Evolutionary conservation across 2,888 invertebrate genomes (phyloP), one percentile per base, ranked within the genome.

Genomic region (Caenorhabditis wallacei): DNA sequence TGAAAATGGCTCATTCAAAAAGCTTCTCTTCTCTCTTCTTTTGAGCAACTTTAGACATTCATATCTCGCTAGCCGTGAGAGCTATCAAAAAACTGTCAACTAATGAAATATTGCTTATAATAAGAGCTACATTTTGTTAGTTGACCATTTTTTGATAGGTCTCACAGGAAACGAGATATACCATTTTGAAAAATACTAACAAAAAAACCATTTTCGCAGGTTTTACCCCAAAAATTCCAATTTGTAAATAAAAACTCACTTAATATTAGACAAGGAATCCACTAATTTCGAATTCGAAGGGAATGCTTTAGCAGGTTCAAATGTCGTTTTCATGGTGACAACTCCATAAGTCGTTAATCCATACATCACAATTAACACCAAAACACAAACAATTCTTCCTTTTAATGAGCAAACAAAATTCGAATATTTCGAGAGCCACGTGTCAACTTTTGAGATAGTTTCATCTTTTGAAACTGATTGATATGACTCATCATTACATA

Each of bases 291-390:
- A 91, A 54, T 90, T 89, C 13, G 88, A 87, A 8, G 90, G 90
- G 70, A 90, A 90, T 37, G 90, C 90, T 76, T 91, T 91, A 2
- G 89, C 87, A 0, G 91, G 91, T 56, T 91, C 91, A 72, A 91
- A 91, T 0, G 85, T 86, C 0, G 85, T 72, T 43, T 59, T 80
- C 85, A 87, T 85, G 0, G 78, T 84, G 24, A 85, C 30, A 4
- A 85, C 83, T 24, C 85, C 85, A 54, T 84, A 82, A 0, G 84
- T 80, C n/a, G 84, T 84, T 30, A 87, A 63, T 3, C 40, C 54
- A 68, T 87, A 85, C 74, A 87, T 80, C 1, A 54, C 51, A 13
- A 75, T 48, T n/a, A 85, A 66, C 18, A 80, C 54, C 1, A 79
- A 16, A 18, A 71, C 40, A 68, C 87, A 87, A 7, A 78, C 48